Base-by-base conservation (phyloP, 2,113 vertebrate genomes). In the Fregata magnificens region DNA sequence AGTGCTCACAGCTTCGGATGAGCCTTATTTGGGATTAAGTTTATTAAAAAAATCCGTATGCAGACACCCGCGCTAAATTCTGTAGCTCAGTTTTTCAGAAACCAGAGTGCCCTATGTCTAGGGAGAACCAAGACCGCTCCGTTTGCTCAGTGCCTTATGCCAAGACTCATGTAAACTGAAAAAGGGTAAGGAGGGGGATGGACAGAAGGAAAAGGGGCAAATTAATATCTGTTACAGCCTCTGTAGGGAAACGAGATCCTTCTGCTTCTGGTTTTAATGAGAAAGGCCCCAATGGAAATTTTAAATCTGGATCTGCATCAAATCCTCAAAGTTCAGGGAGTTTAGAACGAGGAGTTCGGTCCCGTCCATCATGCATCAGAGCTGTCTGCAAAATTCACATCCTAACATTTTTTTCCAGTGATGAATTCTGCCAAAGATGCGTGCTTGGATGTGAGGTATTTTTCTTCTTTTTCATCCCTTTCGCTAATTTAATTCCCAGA, bases 401-500 rank as follows among this genome's bases (percentile, higher is more conserved):
- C 93, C 89, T 21, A n/a, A 28, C 8, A 7, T 17, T 66, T 38
- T 74, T 88, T 83, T 88, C 91, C 91, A 83, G 4, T 3, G 2
- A 10, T 20, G 53, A 61, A 73, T 86, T 70, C 71, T 94, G 88
- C 71, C 88, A 90, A 65, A 90, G 90, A 72, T 40, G 26, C 0
- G 0, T 69, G 62, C 71, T 82, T 86, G 71, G 66, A 82, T 28
- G 40, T 4, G 53, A 88, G 58, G 78, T 38, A 34, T 81, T 88
- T 58, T 53, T 67, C 56, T 79, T 87, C 63, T 74, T 92, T 77
- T 90, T 92, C 32, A 40, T 90, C 53, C 79, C 45, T 86, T 85
- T 92, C 49, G 34, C 36, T 95, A 93, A 95, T 81, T 92, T 80
- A 62, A 50, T 95, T 95, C 71, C 86, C 95, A 95, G 88, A 70